These are phyloP conservation scores for Onychomys torridus DNA, from an alignment of 2,797 vertebrate species.

Conservation along the genomic window DNA sequence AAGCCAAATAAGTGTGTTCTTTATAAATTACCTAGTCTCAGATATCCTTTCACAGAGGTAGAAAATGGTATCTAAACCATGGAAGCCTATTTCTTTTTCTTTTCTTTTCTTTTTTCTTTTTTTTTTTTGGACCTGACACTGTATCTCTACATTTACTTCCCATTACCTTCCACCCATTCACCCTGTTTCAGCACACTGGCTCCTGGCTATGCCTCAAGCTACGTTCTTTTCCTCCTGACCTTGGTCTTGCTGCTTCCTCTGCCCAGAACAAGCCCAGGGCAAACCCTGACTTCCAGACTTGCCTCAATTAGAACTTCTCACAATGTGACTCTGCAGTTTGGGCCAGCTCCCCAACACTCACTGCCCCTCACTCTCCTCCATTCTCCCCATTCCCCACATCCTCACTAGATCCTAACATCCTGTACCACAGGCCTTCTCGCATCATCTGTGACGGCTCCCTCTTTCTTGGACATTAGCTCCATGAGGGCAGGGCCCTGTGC, in stretches of 20 bases:
- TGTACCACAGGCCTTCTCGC: neutral
- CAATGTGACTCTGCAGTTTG: neutral
- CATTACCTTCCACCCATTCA: neutral
- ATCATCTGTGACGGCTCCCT: neutral
- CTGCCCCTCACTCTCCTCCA: neutral
- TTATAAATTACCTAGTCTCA: neutral
- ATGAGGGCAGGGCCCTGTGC: neutral
- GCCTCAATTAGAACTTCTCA: neutral
- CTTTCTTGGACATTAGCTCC: neutral
- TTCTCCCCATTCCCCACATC: neutral
- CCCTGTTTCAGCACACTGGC: neutral
- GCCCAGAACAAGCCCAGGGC: neutral
- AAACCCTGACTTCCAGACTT: neutral
- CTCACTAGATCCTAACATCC: neutral
- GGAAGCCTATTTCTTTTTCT: neutral
- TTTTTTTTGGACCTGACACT: neutral
- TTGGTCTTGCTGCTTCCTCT: neutral
- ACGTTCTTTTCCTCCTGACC: neutral
- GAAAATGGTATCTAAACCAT: neutral
- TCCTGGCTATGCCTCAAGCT: neutral
- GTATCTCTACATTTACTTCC: neutral
- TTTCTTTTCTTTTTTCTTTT: too few relatives aligned
- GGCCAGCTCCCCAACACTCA: neutral
- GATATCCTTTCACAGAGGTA: neutral
- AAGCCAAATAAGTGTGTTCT: neutral